Base-by-base conservation (phyloP, 2,797 vertebrate genomes). In the Hydrocynus forskahlii region DNA sequence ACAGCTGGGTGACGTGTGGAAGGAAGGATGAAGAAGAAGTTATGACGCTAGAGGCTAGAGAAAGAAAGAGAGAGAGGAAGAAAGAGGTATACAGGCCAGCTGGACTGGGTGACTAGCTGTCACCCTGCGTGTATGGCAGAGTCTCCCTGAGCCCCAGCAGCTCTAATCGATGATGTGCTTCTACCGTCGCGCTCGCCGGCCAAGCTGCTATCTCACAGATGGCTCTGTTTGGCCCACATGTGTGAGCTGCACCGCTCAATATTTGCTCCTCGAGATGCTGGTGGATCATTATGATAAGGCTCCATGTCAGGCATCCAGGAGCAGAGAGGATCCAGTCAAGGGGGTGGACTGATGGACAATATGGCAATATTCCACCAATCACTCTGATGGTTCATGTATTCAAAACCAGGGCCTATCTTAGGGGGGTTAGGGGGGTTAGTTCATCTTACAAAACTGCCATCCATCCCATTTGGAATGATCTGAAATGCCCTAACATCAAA, bases 101-200 rank as follows among this genome's bases (percentile, higher is more conserved):
- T 78, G 69, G 74, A 84, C 68, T 69, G 62, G 63, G 60, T 45
- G 45, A 67, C 50, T 29, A 75, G 48, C 52, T 76, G 52, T 78
- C 73, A 77, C 68, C 62, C 38, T 35, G 73, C 48, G 45, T 38
- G 64, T 75, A 43, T 79, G 76, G 23, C 59, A 59, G 45, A n/a
- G 48, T 77, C 66, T 59, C 60, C 78, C 85, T 72, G 75, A 52
- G 67, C 59, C 55, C 83, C 78, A 74, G 75, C 50, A 77, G 75
- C 50, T 86, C 78, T 81, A 84, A 86, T 83, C 73, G 85, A 86
- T 86, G 81, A 82, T 82, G 67, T 29, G 75, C 52, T 55, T 7
- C 43, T 52, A 79, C 74, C 69, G 84, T 85, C 77, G 80, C 73
- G 64, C 83, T 83, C 75, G 52, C 45, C 21, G 9, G 25, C 75